Base-by-base conservation (phyloP, 2,888 invertebrate species). In the Gari tellinella region DNA sequence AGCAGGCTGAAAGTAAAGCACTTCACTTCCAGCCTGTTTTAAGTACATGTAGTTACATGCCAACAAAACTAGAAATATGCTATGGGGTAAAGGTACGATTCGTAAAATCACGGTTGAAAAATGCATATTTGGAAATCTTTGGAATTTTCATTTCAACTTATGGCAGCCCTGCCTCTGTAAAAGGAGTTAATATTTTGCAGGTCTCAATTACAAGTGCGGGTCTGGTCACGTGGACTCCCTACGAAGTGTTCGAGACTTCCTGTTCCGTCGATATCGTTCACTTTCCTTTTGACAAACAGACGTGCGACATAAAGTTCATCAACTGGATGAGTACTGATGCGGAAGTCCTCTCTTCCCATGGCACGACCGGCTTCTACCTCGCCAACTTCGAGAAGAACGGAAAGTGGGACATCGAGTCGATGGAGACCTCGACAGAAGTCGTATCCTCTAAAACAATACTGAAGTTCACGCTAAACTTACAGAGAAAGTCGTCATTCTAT, bases 251-350 rank as follows among this genome's bases (percentile, higher is more conserved):
- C 19, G 58, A 78, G 21, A 77, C 83, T 0, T 67, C 72, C 15
- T 83, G 83, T 43, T 19, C 58, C 1, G 62, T 83, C 1, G 68
- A 83, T n/a, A 77, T 81, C 1, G 53, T 58, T 23, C 72, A 70
- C 40, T 83, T 81, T 46, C 83, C 83, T 0, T 83, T 80, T 53
- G 83, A 83, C 52, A 52, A 57, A 37, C 83, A 83, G 46, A 69
- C 61, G 0, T 83, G 83, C 45, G 64, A 79, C 2, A 70, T 83
- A 23, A 53, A 63, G 4, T 80, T 82, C 40, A 60, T 76, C 10
- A 65, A 70, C 15, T 82, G 80, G 70, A 76, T 72, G 78, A 48
- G 64, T 40, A 49, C 52, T 8, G 55, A 73, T 19, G 52, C 51
- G 7, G 53, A 78, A 45, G 64, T 67, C 4, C 41, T n/a, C 2